Percentiles rank a stretch among this genome's conserved stretches.
Evolutionary conservation across 2,888 invertebrate genomes (phyloP).

Genomic region (Isotomurus palustris): DNA sequence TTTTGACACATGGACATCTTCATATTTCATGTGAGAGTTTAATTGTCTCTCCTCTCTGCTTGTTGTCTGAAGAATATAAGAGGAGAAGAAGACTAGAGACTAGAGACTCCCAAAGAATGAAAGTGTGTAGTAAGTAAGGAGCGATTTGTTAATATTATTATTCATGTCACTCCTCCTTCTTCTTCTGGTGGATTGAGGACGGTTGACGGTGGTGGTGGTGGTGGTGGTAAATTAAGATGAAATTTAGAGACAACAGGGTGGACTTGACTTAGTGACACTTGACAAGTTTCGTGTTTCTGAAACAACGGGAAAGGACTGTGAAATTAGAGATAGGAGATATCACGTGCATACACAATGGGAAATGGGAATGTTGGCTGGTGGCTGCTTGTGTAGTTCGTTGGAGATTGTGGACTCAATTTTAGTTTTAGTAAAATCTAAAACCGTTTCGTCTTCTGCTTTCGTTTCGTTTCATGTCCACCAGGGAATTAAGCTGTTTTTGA

Average conservation of each 20-base stretch:
- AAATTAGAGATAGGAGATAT: neutral
- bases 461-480: too few relatives aligned
- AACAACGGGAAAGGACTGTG: neutral
- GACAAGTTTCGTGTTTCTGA: neutral
- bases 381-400: too few relatives aligned
- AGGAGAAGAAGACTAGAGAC: too few relatives aligned
- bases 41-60: neutral
- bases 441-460: too few relatives aligned
- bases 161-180: constrained; percentile 1
- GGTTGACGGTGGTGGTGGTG: too few relatives aligned
- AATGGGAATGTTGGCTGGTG: too few relatives aligned
- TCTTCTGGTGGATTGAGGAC: too few relatives aligned
- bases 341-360: too few relatives aligned
- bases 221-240: constrained; percentile 1
- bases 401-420: too few relatives aligned
- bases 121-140: too few relatives aligned
- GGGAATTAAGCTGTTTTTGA: neutral
- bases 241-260: neutral
- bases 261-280: constrained; percentile 1
- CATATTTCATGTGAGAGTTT: neutral
- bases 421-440: too few relatives aligned
- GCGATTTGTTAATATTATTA: neutral
- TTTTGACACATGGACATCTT: neutral
- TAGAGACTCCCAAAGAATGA: neutral
- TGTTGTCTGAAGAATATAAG: too few relatives aligned